Conservation (phyloP, 2,797 vertebrate species). For the Aldrovandia affinis region DNA sequence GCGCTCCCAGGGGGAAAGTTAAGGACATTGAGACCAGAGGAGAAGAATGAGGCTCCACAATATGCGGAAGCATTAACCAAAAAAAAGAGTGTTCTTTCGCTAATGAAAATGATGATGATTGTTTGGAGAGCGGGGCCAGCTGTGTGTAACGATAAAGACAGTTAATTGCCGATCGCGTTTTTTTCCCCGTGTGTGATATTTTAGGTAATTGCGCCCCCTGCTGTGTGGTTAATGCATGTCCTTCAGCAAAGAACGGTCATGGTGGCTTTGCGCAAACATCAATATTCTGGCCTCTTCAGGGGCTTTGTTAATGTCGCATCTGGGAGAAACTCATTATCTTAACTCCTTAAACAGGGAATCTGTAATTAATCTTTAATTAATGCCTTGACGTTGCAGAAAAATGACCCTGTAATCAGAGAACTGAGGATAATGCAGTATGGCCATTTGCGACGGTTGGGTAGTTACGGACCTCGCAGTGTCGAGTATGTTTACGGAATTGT, state of each 20-base stretch:
- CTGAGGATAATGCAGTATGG: background rate
- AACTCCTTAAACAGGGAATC: conserved; percentile 55
- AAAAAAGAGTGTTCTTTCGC: background rate
- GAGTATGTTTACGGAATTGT: too few species aligned
- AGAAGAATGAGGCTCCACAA: background rate
- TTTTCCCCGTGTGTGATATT: conserved; percentile 56
- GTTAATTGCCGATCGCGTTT: conserved; percentile 58
- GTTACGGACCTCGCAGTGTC: background rate
- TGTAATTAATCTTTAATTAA: conserved; percentile 77
- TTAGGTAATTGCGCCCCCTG: background rate
- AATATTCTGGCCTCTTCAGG: background rate
- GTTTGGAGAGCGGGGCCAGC: conserved; percentile 40
- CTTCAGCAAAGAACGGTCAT: conserved; percentile 38
- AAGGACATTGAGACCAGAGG: background rate
- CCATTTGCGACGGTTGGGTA: background rate
- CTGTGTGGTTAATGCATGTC: conserved; percentile 53
- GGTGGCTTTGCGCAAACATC: background rate
- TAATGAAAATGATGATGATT: conserved; percentile 55
- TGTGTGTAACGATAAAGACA: background rate
- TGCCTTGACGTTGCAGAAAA: conserved; percentile 19
- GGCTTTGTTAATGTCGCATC: conserved; percentile 56
- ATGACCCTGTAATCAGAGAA: background rate
- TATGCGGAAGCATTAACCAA: background rate
- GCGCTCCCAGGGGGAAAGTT: background rate
- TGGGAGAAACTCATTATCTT: conserved; percentile 66